Conservation (phyloP, 2,797 vertebrate species). For the Uromys caudimaculatus region DNA sequence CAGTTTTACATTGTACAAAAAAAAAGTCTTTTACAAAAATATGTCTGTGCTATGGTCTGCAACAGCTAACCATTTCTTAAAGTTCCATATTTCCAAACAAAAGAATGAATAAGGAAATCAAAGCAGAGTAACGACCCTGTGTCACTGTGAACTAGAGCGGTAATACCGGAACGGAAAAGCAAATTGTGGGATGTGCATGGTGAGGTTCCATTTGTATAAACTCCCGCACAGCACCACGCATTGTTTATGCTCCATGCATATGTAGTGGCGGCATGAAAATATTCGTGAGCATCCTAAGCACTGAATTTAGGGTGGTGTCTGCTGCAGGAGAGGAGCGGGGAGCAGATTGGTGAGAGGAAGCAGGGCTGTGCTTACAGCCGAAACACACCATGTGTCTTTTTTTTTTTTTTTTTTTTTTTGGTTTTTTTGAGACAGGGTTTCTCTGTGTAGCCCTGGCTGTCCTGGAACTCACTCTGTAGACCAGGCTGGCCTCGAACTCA, state of each 20-base stretch:
- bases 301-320: conserved; percentile 67
- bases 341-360: not conserved
- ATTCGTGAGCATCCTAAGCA: conserved; percentile 68
- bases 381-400: conserved; percentile 49
- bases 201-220: conserved; percentile 71
- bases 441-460: too few species aligned
- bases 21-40: conserved; percentile 32
- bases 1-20: not conserved
- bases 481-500: too few species aligned
- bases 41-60: not conserved
- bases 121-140: not conserved
- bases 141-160: conserved; percentile 53
- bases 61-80: conserved; percentile 52
- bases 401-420: too few species aligned
- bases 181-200: conserved; percentile 49
- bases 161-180: conserved; percentile 63
- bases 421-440: too few species aligned
- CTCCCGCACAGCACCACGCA: conserved; percentile 62
- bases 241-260: conserved; percentile 76
- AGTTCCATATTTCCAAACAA: conserved; percentile 33
- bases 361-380: conserved; percentile 47
- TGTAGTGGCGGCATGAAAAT: conserved; percentile 68
- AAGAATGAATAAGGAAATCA: conserved; percentile 42
- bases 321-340: not conserved
- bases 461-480: too few species aligned